These are phyloP conservation scores for Xylota segnis DNA, from an alignment of 2,888 invertebrate genomes.

Conservation along the genomic window DNA sequence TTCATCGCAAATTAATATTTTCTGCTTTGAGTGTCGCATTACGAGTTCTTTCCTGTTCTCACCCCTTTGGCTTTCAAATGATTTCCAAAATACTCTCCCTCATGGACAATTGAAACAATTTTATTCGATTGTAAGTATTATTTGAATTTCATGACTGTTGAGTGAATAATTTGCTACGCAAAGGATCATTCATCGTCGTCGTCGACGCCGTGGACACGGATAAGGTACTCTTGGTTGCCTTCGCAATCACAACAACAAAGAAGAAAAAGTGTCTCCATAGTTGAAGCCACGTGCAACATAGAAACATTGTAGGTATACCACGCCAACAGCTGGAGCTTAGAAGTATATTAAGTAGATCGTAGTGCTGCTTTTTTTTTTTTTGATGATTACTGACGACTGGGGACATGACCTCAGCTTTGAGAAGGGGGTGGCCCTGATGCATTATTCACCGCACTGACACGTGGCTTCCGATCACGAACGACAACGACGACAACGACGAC, in stretches of 20 bases:
- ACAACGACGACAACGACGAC: constrained; percentile 37
- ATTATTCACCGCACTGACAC: constrained; percentile 75
- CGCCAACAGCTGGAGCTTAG: constrained; percentile 69
- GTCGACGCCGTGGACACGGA: constrained; percentile 9
- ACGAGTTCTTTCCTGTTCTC: constrained; percentile 54
- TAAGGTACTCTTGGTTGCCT: constrained; percentile 27
- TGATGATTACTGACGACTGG: constrained; percentile 67
- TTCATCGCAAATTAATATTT: constrained; percentile 47
- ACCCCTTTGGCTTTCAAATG: constrained; percentile 24
- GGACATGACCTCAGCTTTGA: constrained; percentile 69
- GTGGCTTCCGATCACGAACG: constrained; percentile 76
- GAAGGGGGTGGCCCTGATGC: constrained; percentile 75
- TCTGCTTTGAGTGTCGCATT: not conserved
- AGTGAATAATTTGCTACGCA: constrained; percentile 65
- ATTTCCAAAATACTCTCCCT: not conserved
- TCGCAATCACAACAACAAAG: constrained; percentile 54
- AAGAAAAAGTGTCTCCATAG: constrained; percentile 67
- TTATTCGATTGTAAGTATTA: constrained; percentile 39
- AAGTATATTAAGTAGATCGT: constrained; percentile 71
- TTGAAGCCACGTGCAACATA: constrained; percentile 68
- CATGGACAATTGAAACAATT: constrained; percentile 47
- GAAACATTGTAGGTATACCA: constrained; percentile 34
- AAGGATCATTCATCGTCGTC: constrained; percentile 53
- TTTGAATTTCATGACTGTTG: constrained; percentile 67
- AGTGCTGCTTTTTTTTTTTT: constrained; percentile 43